Conservation (phyloP, 1,140 invertebrate genomes). For the Octopus bimaculoides region DNA sequence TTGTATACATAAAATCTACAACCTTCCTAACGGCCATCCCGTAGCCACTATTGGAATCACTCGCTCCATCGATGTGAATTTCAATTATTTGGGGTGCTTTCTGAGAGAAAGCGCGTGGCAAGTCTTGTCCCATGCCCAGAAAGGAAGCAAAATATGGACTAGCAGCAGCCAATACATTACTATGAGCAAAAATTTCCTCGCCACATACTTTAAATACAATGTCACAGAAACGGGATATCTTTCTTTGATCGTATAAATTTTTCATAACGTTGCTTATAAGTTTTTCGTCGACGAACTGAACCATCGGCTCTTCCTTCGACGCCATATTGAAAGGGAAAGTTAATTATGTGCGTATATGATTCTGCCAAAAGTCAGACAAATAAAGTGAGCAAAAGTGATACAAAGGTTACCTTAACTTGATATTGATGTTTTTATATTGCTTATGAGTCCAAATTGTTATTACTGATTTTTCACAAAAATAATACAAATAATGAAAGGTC, state of each 20-base stretch:
- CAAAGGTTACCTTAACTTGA: no score
- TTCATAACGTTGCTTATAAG: conserved; percentile 23
- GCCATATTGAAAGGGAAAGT: conserved; percentile 29
- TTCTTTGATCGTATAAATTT: conserved; percentile 46
- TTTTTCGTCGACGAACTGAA: conserved; percentile 30
- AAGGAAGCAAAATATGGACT: conserved; percentile 54
- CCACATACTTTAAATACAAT: conserved; percentile 52
- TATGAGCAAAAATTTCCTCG: conserved; percentile 52
- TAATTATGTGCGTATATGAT: background rate
- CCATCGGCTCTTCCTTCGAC: conserved; percentile 10
- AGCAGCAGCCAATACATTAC: conserved; percentile 54
- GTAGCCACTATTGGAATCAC: conserved; percentile 32
- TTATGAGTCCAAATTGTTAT: no score
- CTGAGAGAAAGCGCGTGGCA: conserved; percentile 47
- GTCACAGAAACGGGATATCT: conserved; percentile 51
- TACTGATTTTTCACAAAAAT: no score
- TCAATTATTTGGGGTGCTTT: conserved; percentile 54
- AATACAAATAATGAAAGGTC: no score
- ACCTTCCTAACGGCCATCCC: conserved; percentile 46
- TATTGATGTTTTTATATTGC: no score
- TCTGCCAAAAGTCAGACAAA: background rate
- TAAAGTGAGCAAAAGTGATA: no score
- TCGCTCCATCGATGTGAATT: conserved; percentile 48
- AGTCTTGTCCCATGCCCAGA: conserved; percentile 40
- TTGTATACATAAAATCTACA: conserved; percentile 55